Base-by-base conservation (phyloP, 2,888 invertebrate genomes). In the Rotaria macrura region DNA sequence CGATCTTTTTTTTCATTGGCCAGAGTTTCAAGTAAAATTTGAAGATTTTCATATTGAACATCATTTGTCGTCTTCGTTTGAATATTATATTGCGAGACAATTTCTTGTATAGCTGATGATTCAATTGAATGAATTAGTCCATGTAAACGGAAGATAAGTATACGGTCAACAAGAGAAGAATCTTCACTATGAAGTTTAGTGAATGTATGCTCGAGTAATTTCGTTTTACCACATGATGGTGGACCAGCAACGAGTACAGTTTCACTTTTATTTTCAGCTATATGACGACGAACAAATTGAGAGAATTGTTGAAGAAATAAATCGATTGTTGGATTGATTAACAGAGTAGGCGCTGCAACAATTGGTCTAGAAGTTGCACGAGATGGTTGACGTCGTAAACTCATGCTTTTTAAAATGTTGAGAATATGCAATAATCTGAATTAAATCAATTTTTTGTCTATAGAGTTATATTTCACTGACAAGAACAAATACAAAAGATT, bases 181-280 rank as follows among this genome's bases (percentile, higher is more conserved):
- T 79, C 79, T 25, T 79, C 79, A 25, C 12, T 43, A n/a, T 43
- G 25, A 43, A 79, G 43, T 43, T 79, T 40, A n/a, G 25, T 79
- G 9, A 79, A 79, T 9, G 43, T 79, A 79, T 79, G n/a, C 14
- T 79, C 79, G 20, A 79, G 79, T 79, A 79, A 25, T 79, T 79
- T 79, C 9, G 79, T 79, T 79, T 79, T 79, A 10, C 79, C 79
- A 79, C 43, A 79, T 7, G 43, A 79, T 79, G 79, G 79, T 25
- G 43, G 43, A 79, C 79, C 79, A 25, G 79, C 40, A n/a, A 79
- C 43, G 2, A 79, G 43, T 5, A 79, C 40, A 12, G 79, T 79
- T 79, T 79, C 79, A 40, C 79, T 79, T 43, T 79, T 79, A 40
- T 43, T 79, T 43, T 79, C 79, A 1, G 10, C 14, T 43, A 79